Percentiles rank a stretch among this genome's conserved stretches.
These are phyloP conservation scores for Carollia perspicillata DNA, from an alignment of 2,113 vertebrate genomes.

Conservation along the genomic window DNA sequence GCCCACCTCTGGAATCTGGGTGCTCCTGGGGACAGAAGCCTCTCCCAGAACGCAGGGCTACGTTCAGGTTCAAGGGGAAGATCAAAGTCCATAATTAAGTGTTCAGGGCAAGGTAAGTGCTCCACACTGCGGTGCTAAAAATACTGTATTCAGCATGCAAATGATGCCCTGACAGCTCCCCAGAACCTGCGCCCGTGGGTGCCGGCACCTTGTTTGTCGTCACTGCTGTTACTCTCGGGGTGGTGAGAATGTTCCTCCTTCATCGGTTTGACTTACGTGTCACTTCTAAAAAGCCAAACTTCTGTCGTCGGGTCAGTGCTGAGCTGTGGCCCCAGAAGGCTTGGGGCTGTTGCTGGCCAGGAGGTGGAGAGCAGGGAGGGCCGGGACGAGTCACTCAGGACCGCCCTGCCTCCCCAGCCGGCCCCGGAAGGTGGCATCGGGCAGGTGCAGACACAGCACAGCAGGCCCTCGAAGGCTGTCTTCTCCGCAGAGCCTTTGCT, in stretches of 20 bases:
- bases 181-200: conserved; percentile 26
- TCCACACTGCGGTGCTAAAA: conserved; percentile 67
- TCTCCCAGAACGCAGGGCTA: not conserved
- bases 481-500: not conserved
- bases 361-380: not conserved
- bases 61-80: conserved; percentile 21
- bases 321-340: not conserved
- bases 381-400: accelerated
- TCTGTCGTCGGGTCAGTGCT: not conserved
- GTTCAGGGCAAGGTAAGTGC: conserved; percentile 63
- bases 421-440: not conserved
- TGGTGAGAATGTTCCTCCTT: conserved; percentile 23
- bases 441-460: not conserved
- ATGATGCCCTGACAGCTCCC: conserved; percentile 70
- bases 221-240: conserved; percentile 44
- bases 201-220: conserved; percentile 56
- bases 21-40: conserved; percentile 29
- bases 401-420: not conserved
- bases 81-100: conserved; percentile 59
- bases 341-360: not conserved
- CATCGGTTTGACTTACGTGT: not conserved
- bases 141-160: conserved; percentile 68
- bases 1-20: not conserved
- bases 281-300: not conserved
- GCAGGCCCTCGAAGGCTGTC: not conserved